A percentile compares a stretch with the other conserved stretches of the same genome.
These are phyloP conservation scores for Antigone vipio DNA, from an alignment of 2,113 vertebrate genomes.

Conservation along the genomic window DNA sequence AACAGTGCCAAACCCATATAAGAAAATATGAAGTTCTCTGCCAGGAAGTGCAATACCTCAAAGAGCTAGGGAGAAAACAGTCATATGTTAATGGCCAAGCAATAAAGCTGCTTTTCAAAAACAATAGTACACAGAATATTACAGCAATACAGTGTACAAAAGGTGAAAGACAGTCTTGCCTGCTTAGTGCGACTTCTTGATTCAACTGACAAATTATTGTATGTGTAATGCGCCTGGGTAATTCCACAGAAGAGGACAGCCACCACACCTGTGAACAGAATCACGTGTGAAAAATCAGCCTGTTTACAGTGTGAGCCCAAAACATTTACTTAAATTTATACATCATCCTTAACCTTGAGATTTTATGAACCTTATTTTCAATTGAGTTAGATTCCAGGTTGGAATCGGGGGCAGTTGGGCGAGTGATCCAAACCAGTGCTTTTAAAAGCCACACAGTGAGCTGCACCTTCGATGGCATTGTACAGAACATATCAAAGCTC, in stretches of 20 bases:
- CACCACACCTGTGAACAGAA: slow-evolving; percentile 85
- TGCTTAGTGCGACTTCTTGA: slow-evolving; percentile 94
- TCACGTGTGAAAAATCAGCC: neutral
- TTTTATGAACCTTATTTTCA: neutral
- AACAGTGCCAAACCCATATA: slow-evolving; percentile 97
- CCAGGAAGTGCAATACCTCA: slow-evolving; percentile 94
- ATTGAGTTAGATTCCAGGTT: neutral
- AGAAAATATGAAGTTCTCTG: slow-evolving; percentile 98
- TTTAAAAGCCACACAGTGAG: neutral
- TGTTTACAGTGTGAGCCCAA: neutral
- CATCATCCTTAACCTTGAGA: neutral
- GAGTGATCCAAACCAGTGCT: neutral
- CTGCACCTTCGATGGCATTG: neutral
- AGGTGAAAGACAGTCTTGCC: slow-evolving; percentile 72
- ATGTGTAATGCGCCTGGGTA: slow-evolving; percentile 95
- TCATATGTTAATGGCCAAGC: neutral
- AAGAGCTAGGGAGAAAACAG: slow-evolving; percentile 82
- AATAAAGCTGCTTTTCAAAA: neutral
- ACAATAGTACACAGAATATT: neutral
- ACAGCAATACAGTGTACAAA: neutral
- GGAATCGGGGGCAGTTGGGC: neutral
- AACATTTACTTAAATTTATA: neutral
- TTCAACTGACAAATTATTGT: slow-evolving; percentile 91
- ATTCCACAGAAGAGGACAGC: slow-evolving; percentile 95
- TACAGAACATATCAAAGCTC: accelerated